Base-by-base conservation (phyloP, 2,113 vertebrate genomes). In the Amphiprion percula region DNA sequence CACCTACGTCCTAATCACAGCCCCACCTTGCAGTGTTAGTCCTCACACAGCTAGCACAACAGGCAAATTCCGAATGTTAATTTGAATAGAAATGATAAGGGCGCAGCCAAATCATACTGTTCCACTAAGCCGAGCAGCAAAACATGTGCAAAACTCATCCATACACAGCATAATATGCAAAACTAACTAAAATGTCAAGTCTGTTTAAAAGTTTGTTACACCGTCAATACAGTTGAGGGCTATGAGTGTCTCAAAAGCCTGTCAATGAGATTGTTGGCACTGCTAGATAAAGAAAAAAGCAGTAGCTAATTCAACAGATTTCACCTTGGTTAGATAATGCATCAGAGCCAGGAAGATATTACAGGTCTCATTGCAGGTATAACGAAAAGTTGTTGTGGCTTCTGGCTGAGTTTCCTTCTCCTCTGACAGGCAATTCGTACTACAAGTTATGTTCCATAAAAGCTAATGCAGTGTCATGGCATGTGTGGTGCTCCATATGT, bases 331-430 rank as follows among this genome's bases (percentile, higher is more conserved):
- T 21, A 64, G 75, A 88, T 80, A 74, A 84, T 39, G 56, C 53
- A 85, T 87, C 83, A 83, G 65, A 37, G 74, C 50, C 75, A 83
- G 81, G 85, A 90, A 86, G 64, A 58, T 21, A 21, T 21, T 21
- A 71, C 41, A 33, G 11, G 0, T 17, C 54, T 49, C 44, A 41
- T 41, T 6, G 28, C 58, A 73, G 33, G 37, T 23, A 52, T 70
- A 19, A 44, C 47, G 33, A 55, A 68, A 55, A 50, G 64, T 23
- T 63, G 23, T 56, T 41, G 12, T 1, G 26, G 58, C 24, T 33
- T 37, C 52, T 61, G 62, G 7, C 16, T 30, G 67, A 3, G 21
- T 86, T 72, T 74, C 65, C 69, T 49, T 70, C 44, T 69, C 65
- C 47, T 53, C 64, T 17, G 19, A 76, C 41, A 56, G 41, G 21